These are phyloP conservation scores for Corythornis vintsioides DNA, from an alignment of 2,113 vertebrate species.

Conservation along the genomic window DNA sequence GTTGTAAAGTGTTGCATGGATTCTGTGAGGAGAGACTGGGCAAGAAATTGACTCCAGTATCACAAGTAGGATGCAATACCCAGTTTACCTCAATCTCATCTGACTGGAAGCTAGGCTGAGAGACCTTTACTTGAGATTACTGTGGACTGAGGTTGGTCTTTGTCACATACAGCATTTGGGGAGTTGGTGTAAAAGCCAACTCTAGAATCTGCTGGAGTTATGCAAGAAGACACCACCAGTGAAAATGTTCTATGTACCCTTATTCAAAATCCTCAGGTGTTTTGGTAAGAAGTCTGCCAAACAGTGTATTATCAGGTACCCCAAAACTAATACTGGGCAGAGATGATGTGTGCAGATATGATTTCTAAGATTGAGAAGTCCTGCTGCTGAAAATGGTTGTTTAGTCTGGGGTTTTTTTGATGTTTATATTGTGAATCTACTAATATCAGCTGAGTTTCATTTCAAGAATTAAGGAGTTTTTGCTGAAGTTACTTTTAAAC, in stretches of 20 bases:
- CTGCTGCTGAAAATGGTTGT: neutral
- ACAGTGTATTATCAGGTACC: neutral
- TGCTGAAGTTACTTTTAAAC: neutral
- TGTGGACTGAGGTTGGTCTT: neutral
- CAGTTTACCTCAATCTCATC: neutral
- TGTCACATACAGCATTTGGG: neutral
- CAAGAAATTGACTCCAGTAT: neutral
- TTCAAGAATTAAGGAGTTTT: neutral
- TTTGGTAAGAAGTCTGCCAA: neutral
- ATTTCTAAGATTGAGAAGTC: neutral
- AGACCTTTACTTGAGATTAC: neutral
- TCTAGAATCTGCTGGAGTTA: neutral
- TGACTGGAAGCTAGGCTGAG: neutral
- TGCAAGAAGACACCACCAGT: neutral
- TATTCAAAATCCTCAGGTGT: neutral
- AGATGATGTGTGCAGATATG: rapidly evolving
- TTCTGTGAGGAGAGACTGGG: neutral
- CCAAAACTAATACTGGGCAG: neutral
- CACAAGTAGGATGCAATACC: neutral
- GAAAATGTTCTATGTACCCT: neutral
- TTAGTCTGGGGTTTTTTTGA: neutral
- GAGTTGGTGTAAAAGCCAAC: neutral
- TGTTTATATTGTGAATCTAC: neutral
- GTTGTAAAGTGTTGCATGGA: neutral
- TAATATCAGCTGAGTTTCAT: neutral